Evolutionary conservation across 2,113 vertebrate species (phyloP).

Genomic region (Rhinichthys klamathensis): DNA sequence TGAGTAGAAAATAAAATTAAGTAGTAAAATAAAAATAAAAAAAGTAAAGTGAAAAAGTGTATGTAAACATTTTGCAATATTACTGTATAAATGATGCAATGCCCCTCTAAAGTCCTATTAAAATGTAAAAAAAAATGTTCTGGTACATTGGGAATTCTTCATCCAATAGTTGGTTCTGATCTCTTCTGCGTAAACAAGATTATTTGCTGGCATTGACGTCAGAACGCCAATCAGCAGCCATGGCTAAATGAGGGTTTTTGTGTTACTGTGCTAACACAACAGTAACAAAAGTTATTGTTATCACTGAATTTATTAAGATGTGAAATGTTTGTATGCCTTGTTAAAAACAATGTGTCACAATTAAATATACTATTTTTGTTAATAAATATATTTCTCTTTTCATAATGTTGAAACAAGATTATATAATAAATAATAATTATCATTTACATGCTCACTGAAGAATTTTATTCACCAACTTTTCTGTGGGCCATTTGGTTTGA

Average conservation of each 20-base stretch:
- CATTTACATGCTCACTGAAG: neutral
- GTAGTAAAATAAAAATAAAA: too few species aligned
- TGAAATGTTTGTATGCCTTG: neutral
- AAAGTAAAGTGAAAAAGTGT: neutral
- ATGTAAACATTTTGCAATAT: neutral
- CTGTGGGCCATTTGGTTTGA: constrained; percentile 48
- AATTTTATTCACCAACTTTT: neutral
- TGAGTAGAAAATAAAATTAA: too few species aligned
- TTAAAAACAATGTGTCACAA: neutral
- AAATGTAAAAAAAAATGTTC: too few species aligned
- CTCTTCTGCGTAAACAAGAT: neutral
- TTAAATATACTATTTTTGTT: neutral
- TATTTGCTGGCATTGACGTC: neutral
- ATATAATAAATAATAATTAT: neutral
- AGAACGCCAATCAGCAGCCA: neutral
- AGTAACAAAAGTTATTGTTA: neutral
- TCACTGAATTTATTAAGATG: neutral
- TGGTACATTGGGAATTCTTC: too few species aligned
- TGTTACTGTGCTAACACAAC: neutral
- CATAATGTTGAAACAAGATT: neutral
- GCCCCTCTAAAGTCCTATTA: too few species aligned
- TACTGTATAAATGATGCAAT: too few species aligned
- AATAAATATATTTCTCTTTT: neutral
- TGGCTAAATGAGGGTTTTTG: neutral
- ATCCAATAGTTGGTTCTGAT: neutral